Percentiles rank a stretch among this genome's conserved stretches.
Evolutionary conservation across 2,888 invertebrate genomes (phyloP).

Genomic region (Myathropa florea): DNA sequence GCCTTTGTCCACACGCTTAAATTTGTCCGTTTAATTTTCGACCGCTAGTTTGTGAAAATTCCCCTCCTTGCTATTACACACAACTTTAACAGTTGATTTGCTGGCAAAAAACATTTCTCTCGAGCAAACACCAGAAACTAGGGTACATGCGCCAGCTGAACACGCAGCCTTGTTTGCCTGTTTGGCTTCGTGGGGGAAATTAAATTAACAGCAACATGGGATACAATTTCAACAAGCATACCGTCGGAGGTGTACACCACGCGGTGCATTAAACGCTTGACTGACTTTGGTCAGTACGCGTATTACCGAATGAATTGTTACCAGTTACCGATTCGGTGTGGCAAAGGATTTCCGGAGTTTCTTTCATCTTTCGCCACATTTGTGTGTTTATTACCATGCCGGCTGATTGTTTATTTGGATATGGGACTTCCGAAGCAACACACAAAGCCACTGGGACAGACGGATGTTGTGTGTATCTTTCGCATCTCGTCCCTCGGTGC

Average conservation of each 20-base stretch:
- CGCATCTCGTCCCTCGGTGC: neutral
- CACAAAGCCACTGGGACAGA: conserved; percentile 3
- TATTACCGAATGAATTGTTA: conserved; percentile 32
- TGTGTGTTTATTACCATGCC: conserved; percentile 53
- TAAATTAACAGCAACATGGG: neutral
- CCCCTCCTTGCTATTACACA: too few species aligned
- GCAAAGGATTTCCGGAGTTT: conserved; percentile 56
- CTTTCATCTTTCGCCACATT: conserved; percentile 62
- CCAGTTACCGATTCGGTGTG: conserved; percentile 14
- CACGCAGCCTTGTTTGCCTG: neutral
- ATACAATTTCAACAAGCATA: neutral
- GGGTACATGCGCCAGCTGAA: neutral
- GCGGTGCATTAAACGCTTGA: conserved; percentile 22
- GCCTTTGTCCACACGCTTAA: too few species aligned
- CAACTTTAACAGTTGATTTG: neutral
- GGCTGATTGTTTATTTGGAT: conserved; percentile 59
- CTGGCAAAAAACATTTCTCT: neutral
- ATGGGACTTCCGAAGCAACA: conserved; percentile 48
- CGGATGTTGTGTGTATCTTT: neutral
- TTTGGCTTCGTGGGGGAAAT: neutral
- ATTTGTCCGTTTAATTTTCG: too few species aligned
- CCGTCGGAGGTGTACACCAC: neutral
- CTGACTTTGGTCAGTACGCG: conserved; percentile 33
- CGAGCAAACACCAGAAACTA: neutral
- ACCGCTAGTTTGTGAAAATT: too few species aligned